A percentile compares a stretch with the other conserved stretches of the same genome.
Evolutionary conservation across 2,113 vertebrate genomes (phyloP).

Genomic region (Seriola aureovittata): DNA sequence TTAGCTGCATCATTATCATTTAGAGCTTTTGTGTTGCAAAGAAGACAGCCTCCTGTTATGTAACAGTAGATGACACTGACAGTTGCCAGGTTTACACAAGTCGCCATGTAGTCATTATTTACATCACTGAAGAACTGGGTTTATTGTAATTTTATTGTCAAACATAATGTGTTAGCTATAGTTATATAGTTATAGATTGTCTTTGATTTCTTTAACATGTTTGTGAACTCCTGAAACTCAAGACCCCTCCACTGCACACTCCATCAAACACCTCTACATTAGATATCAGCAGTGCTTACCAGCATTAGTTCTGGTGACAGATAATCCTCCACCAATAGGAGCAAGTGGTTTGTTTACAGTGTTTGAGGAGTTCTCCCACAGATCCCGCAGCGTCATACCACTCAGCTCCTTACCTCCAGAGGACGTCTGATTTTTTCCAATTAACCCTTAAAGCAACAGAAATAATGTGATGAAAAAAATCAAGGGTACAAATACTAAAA

Average conservation of each 20-base stretch:
- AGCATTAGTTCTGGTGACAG: conserved; percentile 84
- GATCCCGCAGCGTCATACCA: conserved; percentile 75
- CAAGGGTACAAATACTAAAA: neutral
- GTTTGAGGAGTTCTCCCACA: conserved; percentile 88
- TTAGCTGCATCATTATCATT: conserved; percentile 61
- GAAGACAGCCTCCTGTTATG: conserved; percentile 36
- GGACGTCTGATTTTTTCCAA: conserved; percentile 88
- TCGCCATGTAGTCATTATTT: conserved; percentile 9
- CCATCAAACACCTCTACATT: conserved; percentile 4
- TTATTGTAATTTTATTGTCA: neutral
- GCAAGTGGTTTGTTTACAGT: conserved; percentile 80
- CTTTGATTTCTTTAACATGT: neutral
- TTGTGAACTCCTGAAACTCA: neutral
- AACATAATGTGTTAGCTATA: neutral
- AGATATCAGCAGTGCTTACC: conserved; percentile 62
- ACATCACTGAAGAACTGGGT: neutral
- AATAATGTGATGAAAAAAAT: neutral
- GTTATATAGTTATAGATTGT: neutral
- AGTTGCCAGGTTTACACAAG: conserved; percentile 49
- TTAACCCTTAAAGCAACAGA: conserved; percentile 87
- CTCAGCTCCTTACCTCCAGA: conserved; percentile 84
- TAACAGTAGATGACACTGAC: conserved; percentile 43
- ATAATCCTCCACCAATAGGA: conserved; percentile 84
- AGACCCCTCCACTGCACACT: neutral
- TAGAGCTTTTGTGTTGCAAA: conserved; percentile 44